phyloP scores from a whole-genome alignment of 64 coral and sea anemone genomes.

The Montipora sp. region DNA sequence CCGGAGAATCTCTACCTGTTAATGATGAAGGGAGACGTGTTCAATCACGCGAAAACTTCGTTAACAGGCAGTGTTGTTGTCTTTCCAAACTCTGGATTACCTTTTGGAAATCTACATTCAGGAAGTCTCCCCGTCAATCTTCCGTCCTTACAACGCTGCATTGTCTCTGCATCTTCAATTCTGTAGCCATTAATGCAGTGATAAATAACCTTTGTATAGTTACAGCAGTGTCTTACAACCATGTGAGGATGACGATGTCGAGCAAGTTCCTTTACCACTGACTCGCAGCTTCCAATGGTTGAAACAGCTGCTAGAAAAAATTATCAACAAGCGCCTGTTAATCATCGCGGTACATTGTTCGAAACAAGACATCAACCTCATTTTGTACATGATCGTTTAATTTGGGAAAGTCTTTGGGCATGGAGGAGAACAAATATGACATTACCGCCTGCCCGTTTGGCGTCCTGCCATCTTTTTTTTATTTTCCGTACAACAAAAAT shows the following conservation, averaged over 20 bases:
- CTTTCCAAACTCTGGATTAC: not conserved
- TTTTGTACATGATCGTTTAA: too few species aligned
- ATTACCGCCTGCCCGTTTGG: too few species aligned
- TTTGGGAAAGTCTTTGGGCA: too few species aligned
- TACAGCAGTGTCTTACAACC: conserved; percentile 35
- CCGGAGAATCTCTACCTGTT: too few species aligned
- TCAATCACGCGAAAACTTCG: too few species aligned
- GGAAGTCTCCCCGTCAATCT: conserved; percentile 56
- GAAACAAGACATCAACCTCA: too few species aligned
- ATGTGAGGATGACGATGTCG: not conserved
- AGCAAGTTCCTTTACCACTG: conserved; percentile 28
- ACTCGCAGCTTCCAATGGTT: conserved; percentile 16
- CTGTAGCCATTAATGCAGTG: conserved; percentile 67
- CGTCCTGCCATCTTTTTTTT: too few species aligned
- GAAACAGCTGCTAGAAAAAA: not conserved
- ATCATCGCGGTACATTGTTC: too few species aligned
- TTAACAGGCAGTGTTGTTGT: not conserved
- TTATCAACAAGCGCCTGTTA: not conserved
- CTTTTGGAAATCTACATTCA: conserved; percentile 67
- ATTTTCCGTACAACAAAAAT: too few species aligned
- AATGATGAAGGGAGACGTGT: too few species aligned
- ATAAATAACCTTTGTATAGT: conserved; percentile 49
- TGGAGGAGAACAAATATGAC: too few species aligned
- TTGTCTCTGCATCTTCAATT: conserved; percentile 32
- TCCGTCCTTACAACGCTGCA: conserved; percentile 42